Base-by-base conservation (phyloP, 64 coral and sea anemone species). In the Dendronephthya gigantea region DNA sequence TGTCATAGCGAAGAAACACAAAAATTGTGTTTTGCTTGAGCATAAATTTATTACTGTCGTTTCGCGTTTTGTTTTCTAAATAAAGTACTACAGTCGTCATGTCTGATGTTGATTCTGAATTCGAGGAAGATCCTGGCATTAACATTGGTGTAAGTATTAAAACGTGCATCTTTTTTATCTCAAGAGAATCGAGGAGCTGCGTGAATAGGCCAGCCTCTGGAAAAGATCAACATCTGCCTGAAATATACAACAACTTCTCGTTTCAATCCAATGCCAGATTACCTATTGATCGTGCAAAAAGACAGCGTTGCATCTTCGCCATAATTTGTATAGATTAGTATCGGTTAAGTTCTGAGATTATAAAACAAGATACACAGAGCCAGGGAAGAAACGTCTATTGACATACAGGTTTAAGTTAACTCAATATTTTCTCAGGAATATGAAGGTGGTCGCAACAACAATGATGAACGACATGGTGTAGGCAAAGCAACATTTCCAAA, bases 61-160 rank as follows among this genome's bases (percentile, higher is more conserved):
- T 55, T n/a, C 58, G 2, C 19, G 58, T n/a, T 30, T 8, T 30
- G 6, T 22, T 30, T 22, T 7, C 22, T 66, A 7, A 5, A 66
- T n/a, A 5, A n/a, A n/a, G 58, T n/a, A n/a, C n/a, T n/a, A n/a
- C 19, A 7, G 29, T 22, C 6, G 29, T n/a, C 58, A 97, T 97
- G 94, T 97, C 94, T 10, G 94, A 97, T 22, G 93, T 97, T 82
- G 94, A 91, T 40, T 97, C 94, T 45, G 94, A 97, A 39, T 93
- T 93, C 52, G 91, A 93, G 35, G 94, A 97, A 88, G 94, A 96
- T 66, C 86, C 92, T 52, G 94, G 91, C 16, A 93, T 97, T 7
- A 97, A 97, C 25, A 88, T 97, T 32, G 94, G 94, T 83, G 94
- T 88, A 93, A 97, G 94, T 87, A 8, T 43, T 22, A 29, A 1